Evolutionary conservation across 2,113 vertebrate genomes (phyloP).

Genomic region (Caranx ignobilis): DNA sequence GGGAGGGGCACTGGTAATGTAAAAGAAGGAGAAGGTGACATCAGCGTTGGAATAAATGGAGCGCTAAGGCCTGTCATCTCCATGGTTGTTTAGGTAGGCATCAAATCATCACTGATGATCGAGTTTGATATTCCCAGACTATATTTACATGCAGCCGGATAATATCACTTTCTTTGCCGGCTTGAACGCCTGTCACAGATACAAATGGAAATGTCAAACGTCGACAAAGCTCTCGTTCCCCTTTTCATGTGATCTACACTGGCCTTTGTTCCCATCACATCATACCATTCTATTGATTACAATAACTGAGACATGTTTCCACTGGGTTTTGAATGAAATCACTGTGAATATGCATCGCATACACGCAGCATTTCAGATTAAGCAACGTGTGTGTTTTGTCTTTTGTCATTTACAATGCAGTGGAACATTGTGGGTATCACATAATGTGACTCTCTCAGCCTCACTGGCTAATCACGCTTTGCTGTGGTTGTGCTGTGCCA

Average conservation of each 20-base stretch:
- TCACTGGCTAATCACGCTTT: slow-evolving; percentile 56
- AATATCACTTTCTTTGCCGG: slow-evolving; percentile 37
- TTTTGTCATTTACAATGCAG: slow-evolving; percentile 30
- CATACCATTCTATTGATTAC: slow-evolving; percentile 48
- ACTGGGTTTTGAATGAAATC: slow-evolving; percentile 28
- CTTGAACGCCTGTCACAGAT: slow-evolving; percentile 45
- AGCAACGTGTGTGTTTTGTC: slow-evolving; percentile 14
- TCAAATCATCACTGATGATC: slow-evolving; percentile 44
- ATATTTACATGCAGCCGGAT: slow-evolving; percentile 61
- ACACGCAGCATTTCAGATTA: slow-evolving; percentile 24
- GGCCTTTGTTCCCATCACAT: slow-evolving; percentile 32
- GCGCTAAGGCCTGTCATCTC: slow-evolving; percentile 14
- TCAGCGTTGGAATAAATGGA: slow-evolving; percentile 46
- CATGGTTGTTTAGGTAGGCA: slow-evolving; percentile 45
- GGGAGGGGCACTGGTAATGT: not conserved
- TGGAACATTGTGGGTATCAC: slow-evolving; percentile 29
- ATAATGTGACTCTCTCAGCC: slow-evolving; percentile 54
- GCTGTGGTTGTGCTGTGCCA: slow-evolving; percentile 57
- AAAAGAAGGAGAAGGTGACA: not conserved
- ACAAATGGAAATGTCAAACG: slow-evolving; percentile 58
- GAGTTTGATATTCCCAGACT: slow-evolving; percentile 36
- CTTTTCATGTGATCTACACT: not conserved
- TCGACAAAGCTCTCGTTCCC: slow-evolving; percentile 15
- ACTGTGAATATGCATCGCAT: slow-evolving; percentile 3
- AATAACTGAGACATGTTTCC: slow-evolving; percentile 12